Conservation (phyloP, 2,113 vertebrate genomes). For the Dryoscopus gambensis region DNA sequence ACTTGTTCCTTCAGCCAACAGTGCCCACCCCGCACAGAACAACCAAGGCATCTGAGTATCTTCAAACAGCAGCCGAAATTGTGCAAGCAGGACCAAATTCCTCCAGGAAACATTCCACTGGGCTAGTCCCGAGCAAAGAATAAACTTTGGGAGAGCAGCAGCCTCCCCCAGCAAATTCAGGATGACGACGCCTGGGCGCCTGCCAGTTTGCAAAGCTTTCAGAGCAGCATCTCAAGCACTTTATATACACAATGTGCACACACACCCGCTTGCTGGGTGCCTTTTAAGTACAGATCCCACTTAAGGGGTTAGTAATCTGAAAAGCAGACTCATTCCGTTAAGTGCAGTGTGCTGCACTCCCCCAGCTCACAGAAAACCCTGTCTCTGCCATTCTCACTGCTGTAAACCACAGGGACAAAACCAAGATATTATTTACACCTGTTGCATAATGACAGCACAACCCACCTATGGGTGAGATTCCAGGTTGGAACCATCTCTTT, state of each 20-base stretch:
- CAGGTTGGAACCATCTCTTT: neutral
- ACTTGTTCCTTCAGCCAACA: neutral
- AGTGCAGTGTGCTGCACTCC: neutral
- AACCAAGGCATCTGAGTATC: accelerated
- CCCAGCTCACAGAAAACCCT: neutral
- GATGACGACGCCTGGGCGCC: neutral
- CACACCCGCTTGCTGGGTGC: slow-evolving; percentile 31
- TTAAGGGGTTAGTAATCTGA: slow-evolving; percentile 36
- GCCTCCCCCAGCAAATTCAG: neutral
- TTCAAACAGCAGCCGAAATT: neutral
- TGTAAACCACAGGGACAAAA: neutral
- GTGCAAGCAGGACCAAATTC: neutral
- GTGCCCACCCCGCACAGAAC: neutral
- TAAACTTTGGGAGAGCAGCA: neutral
- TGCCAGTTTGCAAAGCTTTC: slow-evolving; percentile 50
- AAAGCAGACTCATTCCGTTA: slow-evolving; percentile 14
- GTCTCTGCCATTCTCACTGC: neutral
- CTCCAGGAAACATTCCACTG: neutral
- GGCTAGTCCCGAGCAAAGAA: neutral
- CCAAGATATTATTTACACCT: slow-evolving; percentile 4
- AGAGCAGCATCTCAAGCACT: slow-evolving; percentile 56
- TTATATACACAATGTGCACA: slow-evolving; percentile 19
- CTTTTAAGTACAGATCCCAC: slow-evolving; percentile 59
- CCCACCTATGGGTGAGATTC: neutral
- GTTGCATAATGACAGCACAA: neutral